A percentile compares a stretch with the other conserved stretches of the same genome.
Conservation (phyloP, 2,888 invertebrate genomes). For the Plusia festucae region DNA sequence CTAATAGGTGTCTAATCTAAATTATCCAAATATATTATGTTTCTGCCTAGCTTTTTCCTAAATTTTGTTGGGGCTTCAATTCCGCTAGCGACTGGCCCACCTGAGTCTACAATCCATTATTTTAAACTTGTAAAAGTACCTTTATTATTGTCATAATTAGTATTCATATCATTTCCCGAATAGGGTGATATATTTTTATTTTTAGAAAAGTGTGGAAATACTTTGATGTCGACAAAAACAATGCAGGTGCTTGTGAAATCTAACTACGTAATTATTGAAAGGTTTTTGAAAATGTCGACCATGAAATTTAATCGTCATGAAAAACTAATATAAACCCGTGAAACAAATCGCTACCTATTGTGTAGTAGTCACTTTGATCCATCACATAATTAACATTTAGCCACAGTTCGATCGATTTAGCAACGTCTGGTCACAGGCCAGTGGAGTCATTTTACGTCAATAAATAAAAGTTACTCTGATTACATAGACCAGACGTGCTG, state of each 20-base stretch:
- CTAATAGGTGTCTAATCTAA: no score
- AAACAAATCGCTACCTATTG: slow-evolving; percentile 3
- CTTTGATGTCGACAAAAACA: no score
- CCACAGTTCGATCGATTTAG: slow-evolving; percentile 22
- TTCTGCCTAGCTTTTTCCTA: no score
- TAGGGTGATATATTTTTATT: no score
- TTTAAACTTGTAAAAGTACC: no score
- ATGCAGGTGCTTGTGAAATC: neutral
- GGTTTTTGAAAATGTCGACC: neutral
- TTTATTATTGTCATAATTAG: no score
- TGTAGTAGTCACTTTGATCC: slow-evolving; percentile 10
- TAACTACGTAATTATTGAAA: neutral
- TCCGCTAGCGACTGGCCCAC: no score
- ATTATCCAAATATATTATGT: no score
- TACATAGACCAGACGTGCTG: slow-evolving; percentile 35
- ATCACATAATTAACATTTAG: slow-evolving; percentile 43
- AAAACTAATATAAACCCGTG: neutral
- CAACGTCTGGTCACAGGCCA: slow-evolving; percentile 42
- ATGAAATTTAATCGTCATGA: neutral
- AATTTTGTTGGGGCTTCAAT: no score
- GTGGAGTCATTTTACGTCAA: slow-evolving; percentile 31
- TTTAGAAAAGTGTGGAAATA: no score
- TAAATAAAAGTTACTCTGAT: slow-evolving; percentile 20
- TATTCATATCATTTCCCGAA: no score
- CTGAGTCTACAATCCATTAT: no score